Evolutionary conservation across 2,113 vertebrate species (phyloP), one percentile per base, ranked within the genome.

Genomic region (Theropithecus gelada): DNA sequence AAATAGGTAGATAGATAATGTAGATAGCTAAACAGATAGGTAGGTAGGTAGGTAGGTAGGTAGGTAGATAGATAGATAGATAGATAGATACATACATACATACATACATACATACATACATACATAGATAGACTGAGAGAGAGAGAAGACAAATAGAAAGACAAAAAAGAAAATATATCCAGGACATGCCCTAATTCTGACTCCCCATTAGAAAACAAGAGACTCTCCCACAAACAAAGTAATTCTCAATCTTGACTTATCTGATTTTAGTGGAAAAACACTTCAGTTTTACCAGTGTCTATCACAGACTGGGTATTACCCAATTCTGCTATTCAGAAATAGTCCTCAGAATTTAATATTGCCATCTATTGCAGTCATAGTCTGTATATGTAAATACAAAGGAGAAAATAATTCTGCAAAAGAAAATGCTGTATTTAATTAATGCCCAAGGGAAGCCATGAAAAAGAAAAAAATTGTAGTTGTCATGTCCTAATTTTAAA

Each of bases 371-470:
- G 90, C 90, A 88, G 96, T 96, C 83, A 93, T 13, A 84, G 57
- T 48, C 72, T 96, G 93, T 97, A 97, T 94, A 98, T 97, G 96
- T 98, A 92, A 96, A 95, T 87, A 88, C 66, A 96, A 83, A 94
- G 83, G 38, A 92, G 55, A 35, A 96, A 97, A 90, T 90, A 81
- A 96, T 86, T 96, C 38, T 92, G 64, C 40, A 85, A 85, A 72
- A 95, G 90, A 97, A 94, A 95, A 92, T 79, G 83, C 16, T 90
- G 45, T 92, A 59, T 96, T 98, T 98, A 98, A 97, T 97, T 98
- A 96, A 97, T 96, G 72, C 97, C 90, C 96, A 97, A 90, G 83
- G 95, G 97, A 96, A 90, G 18, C 64, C 64, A 96, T n/a, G 75
- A 70, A 75, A 93, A 93, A 93, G 64, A n/a, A 84, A 89, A 93